These are phyloP conservation scores for Zaprionus vittiger DNA, from an alignment of 1,140 invertebrate species.

Conservation along the genomic window DNA sequence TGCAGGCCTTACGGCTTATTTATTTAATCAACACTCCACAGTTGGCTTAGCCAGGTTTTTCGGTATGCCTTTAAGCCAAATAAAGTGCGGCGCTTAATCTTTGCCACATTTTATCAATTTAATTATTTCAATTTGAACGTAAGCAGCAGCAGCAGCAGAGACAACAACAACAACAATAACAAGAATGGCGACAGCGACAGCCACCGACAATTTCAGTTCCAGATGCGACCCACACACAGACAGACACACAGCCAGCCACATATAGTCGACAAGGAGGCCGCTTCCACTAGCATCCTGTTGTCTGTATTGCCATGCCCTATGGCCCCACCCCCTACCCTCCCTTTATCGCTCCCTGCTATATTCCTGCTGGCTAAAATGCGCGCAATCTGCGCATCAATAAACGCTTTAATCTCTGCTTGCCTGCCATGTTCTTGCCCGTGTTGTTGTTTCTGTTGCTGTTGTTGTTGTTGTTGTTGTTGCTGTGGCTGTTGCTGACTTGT, in stretches of 20 bases:
- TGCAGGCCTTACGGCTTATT: conserved; percentile 71
- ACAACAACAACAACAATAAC: conserved; percentile 32
- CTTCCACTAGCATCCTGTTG: conserved; percentile 54
- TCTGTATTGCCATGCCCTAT: conserved; percentile 30
- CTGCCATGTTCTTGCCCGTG: conserved; percentile 56
- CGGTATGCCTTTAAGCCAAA: conserved; percentile 77
- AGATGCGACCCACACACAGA: conserved; percentile 45
- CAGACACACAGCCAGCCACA: conserved; percentile 35
- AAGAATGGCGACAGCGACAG: conserved; percentile 48
- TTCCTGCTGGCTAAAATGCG: conserved; percentile 81
- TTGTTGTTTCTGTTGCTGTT: conserved; percentile 50
- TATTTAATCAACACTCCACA: conserved; percentile 83
- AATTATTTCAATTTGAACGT: conserved; percentile 83
- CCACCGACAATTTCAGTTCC: conserved; percentile 70
- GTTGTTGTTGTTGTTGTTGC: conserved; percentile 38
- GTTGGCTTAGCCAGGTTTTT: conserved; percentile 69
- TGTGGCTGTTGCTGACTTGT: conserved; percentile 69
- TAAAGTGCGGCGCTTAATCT: conserved; percentile 82
- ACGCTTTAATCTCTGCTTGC: conserved; percentile 80
- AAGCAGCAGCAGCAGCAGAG: conserved; percentile 64
- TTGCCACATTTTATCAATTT: conserved; percentile 83
- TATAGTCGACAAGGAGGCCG: conserved; percentile 23
- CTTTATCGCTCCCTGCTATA: conserved; percentile 16
- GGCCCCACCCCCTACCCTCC: neutral
- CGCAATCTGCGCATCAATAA: conserved; percentile 83